A percentile compares a stretch with the other conserved stretches of the same genome.
phyloP scores from a whole-genome alignment of 2,888 invertebrate genomes.

The Parnassius orleans region DNA sequence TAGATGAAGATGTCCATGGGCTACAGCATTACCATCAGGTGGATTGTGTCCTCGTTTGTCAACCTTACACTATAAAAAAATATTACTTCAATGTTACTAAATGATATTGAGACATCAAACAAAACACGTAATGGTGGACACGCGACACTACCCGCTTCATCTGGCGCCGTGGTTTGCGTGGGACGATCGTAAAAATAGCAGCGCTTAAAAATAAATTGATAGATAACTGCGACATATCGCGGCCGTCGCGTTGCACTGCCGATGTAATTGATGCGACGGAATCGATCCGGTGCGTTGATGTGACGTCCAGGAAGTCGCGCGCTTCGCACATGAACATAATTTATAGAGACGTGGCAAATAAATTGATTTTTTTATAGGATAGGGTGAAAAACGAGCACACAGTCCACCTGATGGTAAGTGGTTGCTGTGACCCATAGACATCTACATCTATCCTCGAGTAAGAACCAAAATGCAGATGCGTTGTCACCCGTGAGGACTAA shows the following conservation, averaged over 20 bases:
- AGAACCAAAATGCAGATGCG: no score
- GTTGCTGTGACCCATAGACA: no score
- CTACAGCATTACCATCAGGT: no score
- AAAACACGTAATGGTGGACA: neutral
- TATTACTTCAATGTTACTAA: neutral
- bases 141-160: neutral
- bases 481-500: no score
- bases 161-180: slow-evolving; percentile 1
- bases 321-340: neutral
- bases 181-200: neutral
- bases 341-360: no score
- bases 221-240: neutral
- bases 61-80: no score
- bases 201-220: slow-evolving; percentile 1
- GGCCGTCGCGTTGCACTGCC: neutral
- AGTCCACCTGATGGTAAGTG: no score
- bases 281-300: neutral
- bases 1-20: no score
- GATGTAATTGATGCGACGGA: neutral
- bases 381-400: no score
- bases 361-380: no score
- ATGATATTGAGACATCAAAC: neutral
- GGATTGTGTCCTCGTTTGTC: no score
- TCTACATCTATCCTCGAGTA: no score
- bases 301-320: neutral